These are phyloP conservation scores for Phaenicophaeus curvirostris DNA, from an alignment of 2,797 vertebrate species.

Conservation along the genomic window DNA sequence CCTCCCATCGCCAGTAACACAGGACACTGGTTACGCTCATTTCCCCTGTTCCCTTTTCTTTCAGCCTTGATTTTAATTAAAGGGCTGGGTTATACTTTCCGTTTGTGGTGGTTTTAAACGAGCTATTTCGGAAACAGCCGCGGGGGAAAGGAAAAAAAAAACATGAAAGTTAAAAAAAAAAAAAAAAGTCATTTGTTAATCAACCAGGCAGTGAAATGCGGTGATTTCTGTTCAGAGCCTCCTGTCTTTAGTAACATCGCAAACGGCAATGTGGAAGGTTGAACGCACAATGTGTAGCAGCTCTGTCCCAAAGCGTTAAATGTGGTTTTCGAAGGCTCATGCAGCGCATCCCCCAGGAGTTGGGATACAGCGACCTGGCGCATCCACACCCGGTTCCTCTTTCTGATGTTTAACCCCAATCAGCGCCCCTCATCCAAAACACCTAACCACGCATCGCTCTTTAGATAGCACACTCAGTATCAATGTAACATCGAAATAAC, in stretches of 20 bases:
- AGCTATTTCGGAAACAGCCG: not conserved
- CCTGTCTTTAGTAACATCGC: not conserved
- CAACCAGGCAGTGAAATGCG: not conserved
- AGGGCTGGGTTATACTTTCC: not conserved
- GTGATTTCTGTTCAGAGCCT: not conserved
- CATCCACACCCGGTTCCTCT: not conserved
- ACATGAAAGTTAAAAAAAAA: not conserved
- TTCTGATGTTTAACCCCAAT: not conserved
- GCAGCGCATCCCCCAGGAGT: not conserved
- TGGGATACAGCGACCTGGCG: not conserved
- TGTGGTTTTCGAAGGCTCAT: not conserved
- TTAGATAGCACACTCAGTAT: not conserved
- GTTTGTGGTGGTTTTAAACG: not conserved
- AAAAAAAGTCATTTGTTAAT: not conserved
- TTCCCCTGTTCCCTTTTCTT: not conserved
- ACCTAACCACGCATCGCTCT: accelerated
- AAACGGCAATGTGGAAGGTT: not conserved
- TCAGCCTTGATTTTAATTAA: not conserved
- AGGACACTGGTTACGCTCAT: not conserved
- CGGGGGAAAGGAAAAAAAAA: accelerated
- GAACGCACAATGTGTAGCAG: accelerated
- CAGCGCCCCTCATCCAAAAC: not conserved
- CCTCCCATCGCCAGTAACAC: not conserved
- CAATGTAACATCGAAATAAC: accelerated
- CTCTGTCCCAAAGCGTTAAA: not conserved